Percentiles rank a stretch among this genome's conserved stretches.
Evolutionary conservation across 2,113 vertebrate species (phyloP).

Genomic region (Enhydra lutris): DNA sequence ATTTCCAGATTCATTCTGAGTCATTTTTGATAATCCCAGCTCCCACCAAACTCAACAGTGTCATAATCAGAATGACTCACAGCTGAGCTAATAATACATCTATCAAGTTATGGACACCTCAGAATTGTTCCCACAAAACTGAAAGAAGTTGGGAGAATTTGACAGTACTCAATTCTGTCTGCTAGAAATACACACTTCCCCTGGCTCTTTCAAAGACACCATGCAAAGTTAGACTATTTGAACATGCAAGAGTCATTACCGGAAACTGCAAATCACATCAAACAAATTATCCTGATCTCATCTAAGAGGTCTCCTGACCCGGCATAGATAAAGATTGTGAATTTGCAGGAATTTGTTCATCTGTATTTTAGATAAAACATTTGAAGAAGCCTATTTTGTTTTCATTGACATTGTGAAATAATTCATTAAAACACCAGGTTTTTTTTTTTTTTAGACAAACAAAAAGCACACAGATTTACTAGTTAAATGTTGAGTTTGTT

Average conservation of each 20-base stretch:
- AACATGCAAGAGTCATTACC: fast-evolving
- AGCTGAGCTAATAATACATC: constrained; percentile 21
- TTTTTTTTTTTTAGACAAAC: not conserved
- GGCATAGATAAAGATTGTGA: not conserved
- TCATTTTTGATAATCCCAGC: not conserved
- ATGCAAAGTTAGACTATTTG: not conserved
- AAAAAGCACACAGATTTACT: not conserved
- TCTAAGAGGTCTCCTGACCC: not conserved
- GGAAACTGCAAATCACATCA: not conserved
- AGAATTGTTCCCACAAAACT: not conserved
- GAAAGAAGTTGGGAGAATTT: not conserved
- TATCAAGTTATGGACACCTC: not conserved
- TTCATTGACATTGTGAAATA: not conserved
- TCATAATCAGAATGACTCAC: not conserved
- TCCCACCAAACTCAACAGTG: not conserved
- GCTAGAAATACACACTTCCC: not conserved
- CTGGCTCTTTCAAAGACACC: not conserved
- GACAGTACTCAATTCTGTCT: not conserved
- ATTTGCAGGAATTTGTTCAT: not conserved
- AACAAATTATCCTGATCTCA: not conserved
- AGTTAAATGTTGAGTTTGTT: not conserved
- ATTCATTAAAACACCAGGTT: not conserved
- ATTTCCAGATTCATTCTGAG: not conserved
- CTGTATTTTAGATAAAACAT: not conserved
- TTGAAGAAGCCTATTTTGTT: not conserved